These are phyloP conservation scores for Sceloporus tristichus DNA, from an alignment of 2,113 vertebrate genomes.

Conservation along the genomic window DNA sequence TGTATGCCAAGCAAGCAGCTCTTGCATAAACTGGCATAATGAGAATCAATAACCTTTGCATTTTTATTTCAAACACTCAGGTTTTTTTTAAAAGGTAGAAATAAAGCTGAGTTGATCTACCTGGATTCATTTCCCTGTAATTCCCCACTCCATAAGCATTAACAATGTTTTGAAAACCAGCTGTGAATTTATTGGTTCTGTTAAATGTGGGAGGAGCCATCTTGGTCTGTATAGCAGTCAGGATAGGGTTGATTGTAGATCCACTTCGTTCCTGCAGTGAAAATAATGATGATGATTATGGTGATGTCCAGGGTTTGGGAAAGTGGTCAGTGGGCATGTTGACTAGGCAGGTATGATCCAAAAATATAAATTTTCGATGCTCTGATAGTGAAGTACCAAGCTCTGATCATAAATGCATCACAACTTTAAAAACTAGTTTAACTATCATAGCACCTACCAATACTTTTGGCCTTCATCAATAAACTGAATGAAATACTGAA, in stretches of 20 bases:
- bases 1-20: not conserved
- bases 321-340: too few species aligned
- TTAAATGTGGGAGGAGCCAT: conserved; percentile 96
- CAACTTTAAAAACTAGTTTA: too few species aligned
- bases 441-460: too few species aligned
- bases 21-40: not conserved
- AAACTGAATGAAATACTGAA: too few species aligned
- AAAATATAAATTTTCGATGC: too few species aligned
- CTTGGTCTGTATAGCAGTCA: conserved; percentile 90
- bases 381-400: too few species aligned
- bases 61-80: not conserved
- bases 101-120: conserved; percentile 66
- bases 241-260: conserved; percentile 91
- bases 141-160: conserved; percentile 95
- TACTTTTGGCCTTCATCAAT: too few species aligned
- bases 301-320: too few species aligned
- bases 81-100: not conserved
- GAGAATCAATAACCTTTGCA: not conserved
- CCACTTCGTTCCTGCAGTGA: conserved; percentile 89
- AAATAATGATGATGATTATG: not conserved
- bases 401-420: too few species aligned
- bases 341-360: too few species aligned
- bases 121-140: conserved; percentile 97
- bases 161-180: conserved; percentile 96
- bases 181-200: conserved; percentile 97